phyloP scores from a whole-genome alignment of 1,140 invertebrate genomes.

The Papilio polyxenes region DNA sequence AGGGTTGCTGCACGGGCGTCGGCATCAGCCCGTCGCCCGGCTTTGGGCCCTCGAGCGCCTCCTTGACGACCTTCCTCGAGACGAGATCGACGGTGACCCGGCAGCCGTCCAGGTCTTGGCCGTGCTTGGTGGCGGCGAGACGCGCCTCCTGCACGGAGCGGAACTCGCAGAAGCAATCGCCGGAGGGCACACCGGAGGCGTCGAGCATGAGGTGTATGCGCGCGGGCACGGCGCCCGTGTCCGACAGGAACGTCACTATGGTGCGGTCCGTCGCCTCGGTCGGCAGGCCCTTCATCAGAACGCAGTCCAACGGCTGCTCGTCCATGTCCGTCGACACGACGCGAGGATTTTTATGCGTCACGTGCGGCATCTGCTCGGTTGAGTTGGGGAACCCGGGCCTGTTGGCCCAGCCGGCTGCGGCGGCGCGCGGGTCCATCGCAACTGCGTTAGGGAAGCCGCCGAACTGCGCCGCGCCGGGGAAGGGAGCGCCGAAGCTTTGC shows the following conservation, averaged over 20 bases:
- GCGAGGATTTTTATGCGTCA: constrained; percentile 40
- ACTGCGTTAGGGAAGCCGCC: constrained; percentile 53
- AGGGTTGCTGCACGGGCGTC: constrained; percentile 51
- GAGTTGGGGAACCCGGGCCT: constrained; percentile 55
- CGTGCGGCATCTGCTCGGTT: constrained; percentile 44
- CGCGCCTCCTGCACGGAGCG: constrained; percentile 84
- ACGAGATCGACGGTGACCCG: constrained; percentile 85
- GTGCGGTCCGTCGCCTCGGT: constrained; percentile 87
- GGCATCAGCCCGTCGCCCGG: constrained; percentile 45
- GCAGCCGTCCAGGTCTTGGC: constrained; percentile 83
- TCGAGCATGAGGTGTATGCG: constrained; percentile 90
- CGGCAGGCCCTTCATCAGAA: constrained; percentile 89
- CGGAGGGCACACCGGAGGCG: constrained; percentile 84
- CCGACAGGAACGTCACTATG: constrained; percentile 89
- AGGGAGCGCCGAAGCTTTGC: constrained; percentile 53
- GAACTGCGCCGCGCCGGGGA: constrained; percentile 53
- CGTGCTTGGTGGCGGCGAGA: constrained; percentile 86
- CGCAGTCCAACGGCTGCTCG: constrained; percentile 81
- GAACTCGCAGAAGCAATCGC: constrained; percentile 94
- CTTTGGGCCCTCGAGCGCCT: constrained; percentile 70
- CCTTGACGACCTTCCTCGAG: constrained; percentile 78
- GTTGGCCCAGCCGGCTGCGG: constrained; percentile 56
- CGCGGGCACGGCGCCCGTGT: constrained; percentile 87
- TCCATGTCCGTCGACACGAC: constrained; percentile 54
- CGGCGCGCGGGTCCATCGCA: constrained; percentile 59